These are phyloP conservation scores for Micrasema minimum DNA, from an alignment of 1,140 invertebrate species.

Conservation along the genomic window DNA sequence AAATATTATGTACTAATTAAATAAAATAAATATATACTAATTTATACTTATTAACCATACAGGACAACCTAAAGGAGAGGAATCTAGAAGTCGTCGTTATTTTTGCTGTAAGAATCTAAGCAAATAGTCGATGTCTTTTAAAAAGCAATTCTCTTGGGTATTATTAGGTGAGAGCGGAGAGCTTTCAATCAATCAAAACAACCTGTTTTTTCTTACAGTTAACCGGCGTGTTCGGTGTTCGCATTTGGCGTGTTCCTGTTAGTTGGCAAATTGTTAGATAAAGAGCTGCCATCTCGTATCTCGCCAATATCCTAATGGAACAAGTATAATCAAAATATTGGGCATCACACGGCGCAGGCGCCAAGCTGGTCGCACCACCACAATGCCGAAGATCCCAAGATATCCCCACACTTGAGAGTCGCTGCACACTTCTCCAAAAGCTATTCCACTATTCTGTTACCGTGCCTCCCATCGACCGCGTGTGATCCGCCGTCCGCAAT, in stretches of 20 bases:
- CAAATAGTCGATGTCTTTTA: too few species aligned
- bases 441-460: slow-evolving; percentile 33
- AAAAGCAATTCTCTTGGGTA: too few species aligned
- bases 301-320: slow-evolving; percentile 15
- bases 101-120: too few species aligned
- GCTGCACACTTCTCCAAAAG: slow-evolving; percentile 27
- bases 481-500: slow-evolving; percentile 5
- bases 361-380: slow-evolving; percentile 13
- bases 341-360: slow-evolving; percentile 19
- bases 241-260: too few species aligned
- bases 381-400: slow-evolving; percentile 24
- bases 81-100: too few species aligned
- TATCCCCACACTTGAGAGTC: slow-evolving; percentile 27
- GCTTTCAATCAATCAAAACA: slow-evolving; percentile 15
- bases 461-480: slow-evolving; percentile 45
- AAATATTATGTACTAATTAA: too few species aligned
- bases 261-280: slow-evolving; percentile 6
- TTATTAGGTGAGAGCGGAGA: background rate
- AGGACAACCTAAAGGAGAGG: too few species aligned
- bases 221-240: background rate
- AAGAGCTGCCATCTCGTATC: background rate
- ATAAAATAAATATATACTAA: too few species aligned
- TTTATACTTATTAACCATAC: too few species aligned
- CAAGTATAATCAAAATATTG: slow-evolving; percentile 34
- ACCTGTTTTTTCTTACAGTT: slow-evolving; percentile 16